These are phyloP conservation scores for Sebastes trivittatus DNA, from an alignment of 2,797 vertebrate genomes.

Conservation along the genomic window DNA sequence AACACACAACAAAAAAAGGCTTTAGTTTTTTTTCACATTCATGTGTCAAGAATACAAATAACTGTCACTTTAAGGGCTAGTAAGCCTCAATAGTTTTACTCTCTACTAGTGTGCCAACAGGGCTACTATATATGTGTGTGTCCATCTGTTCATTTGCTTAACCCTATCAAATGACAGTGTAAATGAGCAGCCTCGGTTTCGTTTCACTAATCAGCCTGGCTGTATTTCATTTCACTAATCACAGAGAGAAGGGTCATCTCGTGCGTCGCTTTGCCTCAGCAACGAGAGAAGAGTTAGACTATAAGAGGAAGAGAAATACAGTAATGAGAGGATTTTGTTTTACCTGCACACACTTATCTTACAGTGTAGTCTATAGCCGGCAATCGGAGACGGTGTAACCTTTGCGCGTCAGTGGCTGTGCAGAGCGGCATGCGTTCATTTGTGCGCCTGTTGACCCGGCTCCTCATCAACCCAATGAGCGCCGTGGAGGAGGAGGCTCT, in stretches of 20 bases:
- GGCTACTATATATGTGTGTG: not conserved
- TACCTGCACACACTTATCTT: conserved; percentile 16
- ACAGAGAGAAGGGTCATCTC: conserved; percentile 23
- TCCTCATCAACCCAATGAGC: conserved; percentile 94
- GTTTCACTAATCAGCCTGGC: conserved; percentile 17
- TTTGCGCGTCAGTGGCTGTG: conserved; percentile 61
- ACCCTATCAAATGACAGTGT: conserved; percentile 49
- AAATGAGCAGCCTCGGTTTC: conserved; percentile 53
- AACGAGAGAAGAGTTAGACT: not conserved
- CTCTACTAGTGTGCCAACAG: not conserved
- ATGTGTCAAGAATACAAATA: conserved; percentile 5
- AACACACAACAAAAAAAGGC: no score
- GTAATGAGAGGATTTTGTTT: not conserved
- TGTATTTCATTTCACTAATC: conserved; percentile 37
- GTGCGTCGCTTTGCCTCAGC: not conserved
- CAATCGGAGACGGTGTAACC: conserved; percentile 49
- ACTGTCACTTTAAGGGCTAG: not conserved
- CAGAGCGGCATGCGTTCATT: conserved; percentile 83
- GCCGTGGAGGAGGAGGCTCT: conserved; percentile 91
- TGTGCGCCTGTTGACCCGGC: conserved; percentile 91
- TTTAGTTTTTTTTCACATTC: not conserved
- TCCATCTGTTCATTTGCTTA: conserved; percentile 34
- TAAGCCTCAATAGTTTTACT: not conserved
- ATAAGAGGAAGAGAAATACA: not conserved
- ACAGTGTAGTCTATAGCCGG: not conserved